Evolutionary conservation across 1,140 invertebrate genomes (phyloP).

Genomic region (Chrysoperla carnea): DNA sequence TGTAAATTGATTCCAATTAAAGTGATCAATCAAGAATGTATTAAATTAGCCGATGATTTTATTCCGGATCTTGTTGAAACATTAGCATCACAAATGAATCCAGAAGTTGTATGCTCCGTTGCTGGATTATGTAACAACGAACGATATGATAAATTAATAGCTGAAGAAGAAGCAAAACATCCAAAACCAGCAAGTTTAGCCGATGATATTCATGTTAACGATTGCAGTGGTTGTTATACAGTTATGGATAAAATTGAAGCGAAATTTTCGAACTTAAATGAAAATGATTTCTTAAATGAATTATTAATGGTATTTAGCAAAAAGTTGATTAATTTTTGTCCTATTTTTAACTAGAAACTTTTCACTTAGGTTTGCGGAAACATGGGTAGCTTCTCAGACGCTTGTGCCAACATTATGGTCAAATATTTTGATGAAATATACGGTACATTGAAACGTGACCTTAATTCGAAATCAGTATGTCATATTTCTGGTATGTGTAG

Average conservation of each 20-base stretch:
- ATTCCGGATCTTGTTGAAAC: constrained; percentile 76
- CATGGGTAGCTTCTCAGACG: constrained; percentile 53
- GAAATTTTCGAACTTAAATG: constrained; percentile 32
- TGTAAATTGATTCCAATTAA: constrained; percentile 69
- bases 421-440: constrained; percentile 53
- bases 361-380: constrained; percentile 39
- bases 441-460: constrained; percentile 34
- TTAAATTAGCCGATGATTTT: constrained; percentile 65
- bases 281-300: constrained; percentile 34
- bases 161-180: constrained; percentile 21
- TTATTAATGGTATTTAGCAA: constrained; percentile 27
- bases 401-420: constrained; percentile 51
- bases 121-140: constrained; percentile 75
- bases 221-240: constrained; percentile 34
- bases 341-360: constrained; percentile 2
- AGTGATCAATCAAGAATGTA: constrained; percentile 56
- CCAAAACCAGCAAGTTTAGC: constrained; percentile 5
- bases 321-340: constrained; percentile 1
- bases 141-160: constrained; percentile 45
- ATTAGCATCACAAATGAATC: constrained; percentile 73
- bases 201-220: not conserved
- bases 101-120: constrained; percentile 66
- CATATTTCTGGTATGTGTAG: constrained; percentile 55
- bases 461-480: constrained; percentile 47
- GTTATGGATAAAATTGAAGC: constrained; percentile 30